Base-by-base conservation (phyloP, 2,113 vertebrate genomes). In the Jaculus jaculus region DNA sequence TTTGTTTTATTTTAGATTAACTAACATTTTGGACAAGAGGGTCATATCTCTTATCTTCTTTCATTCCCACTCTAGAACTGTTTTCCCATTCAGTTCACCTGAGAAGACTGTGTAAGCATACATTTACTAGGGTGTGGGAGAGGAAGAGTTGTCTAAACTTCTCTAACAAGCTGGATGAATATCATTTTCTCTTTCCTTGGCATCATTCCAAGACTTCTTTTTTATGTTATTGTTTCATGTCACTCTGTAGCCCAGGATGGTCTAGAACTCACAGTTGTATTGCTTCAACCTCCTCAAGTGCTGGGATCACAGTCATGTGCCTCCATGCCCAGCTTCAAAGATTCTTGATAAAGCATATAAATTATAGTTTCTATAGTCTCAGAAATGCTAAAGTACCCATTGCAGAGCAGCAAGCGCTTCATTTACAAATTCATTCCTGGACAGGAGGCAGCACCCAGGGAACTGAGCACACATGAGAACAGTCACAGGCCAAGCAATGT, bases 161-260 rank as follows among this genome's bases (percentile, higher is more conserved):
- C 54, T 66, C 61, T 72, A 32, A 72, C 12, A 66, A 54, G 73
- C 9, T 51, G n/a, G 13, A n/a, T 73, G 13, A 77, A 34, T 24
- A 17, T 54, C 21, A 17, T 80, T 93, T 82, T 66, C 74, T 28
- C 51, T 93, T 90, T 79, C 3, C 42, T 60, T 75, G 26, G 51
- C 71, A 82, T 95, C 28, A 54, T 75, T 84, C 71, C 84, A 89
- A 92, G 34, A 47, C 21, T 86, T 20, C 39, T 82, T 72, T 39
- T 60, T 60, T 20, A 17, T 60, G 54, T 73, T 61, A 73, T 74
- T 30, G 26, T 61, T 86, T 86, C 26, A 39, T 61, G 54, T 73
- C 18, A 61, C 26, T 58, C 83, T 74, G 28, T 42, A 74, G 21
- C 34, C 23, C 39, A 37, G 28, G 71, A 54, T 74, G 12, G 58